Evolutionary conservation across 1,140 invertebrate genomes (phyloP).

Genomic region (Dolichoris vasculosae): DNA sequence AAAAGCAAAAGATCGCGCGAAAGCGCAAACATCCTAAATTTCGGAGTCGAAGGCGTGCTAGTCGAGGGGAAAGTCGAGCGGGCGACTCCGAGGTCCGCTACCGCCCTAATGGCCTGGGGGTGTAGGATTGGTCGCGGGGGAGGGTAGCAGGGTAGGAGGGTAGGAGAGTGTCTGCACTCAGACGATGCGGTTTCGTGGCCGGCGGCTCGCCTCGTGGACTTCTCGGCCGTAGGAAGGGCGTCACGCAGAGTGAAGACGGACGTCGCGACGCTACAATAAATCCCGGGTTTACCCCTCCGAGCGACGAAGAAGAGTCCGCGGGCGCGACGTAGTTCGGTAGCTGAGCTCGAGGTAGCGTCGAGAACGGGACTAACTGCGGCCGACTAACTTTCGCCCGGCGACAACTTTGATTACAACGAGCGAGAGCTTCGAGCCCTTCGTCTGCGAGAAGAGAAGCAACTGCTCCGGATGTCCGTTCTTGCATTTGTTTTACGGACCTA

Average conservation of each 20-base stretch:
- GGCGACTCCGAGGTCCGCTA: not conserved
- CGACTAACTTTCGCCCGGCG: slow-evolving; percentile 67
- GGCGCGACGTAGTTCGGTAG: no score
- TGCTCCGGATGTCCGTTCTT: not conserved
- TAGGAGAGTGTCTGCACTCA: slow-evolving; percentile 35
- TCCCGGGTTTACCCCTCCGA: slow-evolving; percentile 56
- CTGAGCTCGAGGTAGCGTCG: slow-evolving; percentile 51
- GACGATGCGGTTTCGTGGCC: slow-evolving; percentile 53
- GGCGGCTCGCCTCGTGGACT: slow-evolving; percentile 30
- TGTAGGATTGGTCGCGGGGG: not conserved
- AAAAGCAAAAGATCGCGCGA: slow-evolving; percentile 37
- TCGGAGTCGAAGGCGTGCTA: slow-evolving; percentile 20
- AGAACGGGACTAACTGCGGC: slow-evolving; percentile 61
- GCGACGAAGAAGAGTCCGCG: slow-evolving; percentile 54
- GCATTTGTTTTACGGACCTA: no score
- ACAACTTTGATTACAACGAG: slow-evolving; percentile 54
- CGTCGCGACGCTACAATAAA: slow-evolving; percentile 75
- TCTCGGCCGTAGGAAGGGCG: slow-evolving; percentile 56
- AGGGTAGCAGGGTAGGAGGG: not conserved
- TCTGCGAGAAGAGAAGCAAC: not conserved
- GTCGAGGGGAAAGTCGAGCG: slow-evolving; percentile 17
- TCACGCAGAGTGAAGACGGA: slow-evolving; percentile 75
- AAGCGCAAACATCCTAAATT: slow-evolving; percentile 54
- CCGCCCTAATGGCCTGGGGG: slow-evolving; percentile 43
- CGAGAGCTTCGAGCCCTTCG: not conserved